Base-by-base conservation (phyloP, 2,113 vertebrate species). In the Elaphurus davidianus region DNA sequence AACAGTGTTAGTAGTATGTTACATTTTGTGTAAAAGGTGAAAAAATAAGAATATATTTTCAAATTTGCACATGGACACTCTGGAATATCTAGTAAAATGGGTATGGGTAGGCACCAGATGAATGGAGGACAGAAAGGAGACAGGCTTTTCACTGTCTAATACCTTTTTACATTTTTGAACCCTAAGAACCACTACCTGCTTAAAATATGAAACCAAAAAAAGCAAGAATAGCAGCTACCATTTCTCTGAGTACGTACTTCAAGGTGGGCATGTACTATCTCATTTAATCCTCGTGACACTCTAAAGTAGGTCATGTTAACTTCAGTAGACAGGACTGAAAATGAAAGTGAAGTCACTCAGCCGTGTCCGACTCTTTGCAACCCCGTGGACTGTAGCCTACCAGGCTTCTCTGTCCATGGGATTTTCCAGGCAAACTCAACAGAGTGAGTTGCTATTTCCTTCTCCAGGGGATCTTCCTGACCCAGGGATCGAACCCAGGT, bases 191-290 rank as follows among this genome's bases (percentile, higher is more conserved):
- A 91, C 64, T 82, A 85, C 19, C 27, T 94, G 59, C 13, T 92
- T 78, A 82, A 98, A 79, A 93, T 13, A 82, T 85, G n/a, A 97
- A 96, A 88, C n/a, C 1, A 86, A 84, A 96, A 91, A 71, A 8
- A 59, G 28, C 27, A 85, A 91, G 33, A 88, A 60, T 1, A 96
- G 60, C 36, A 91, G 10, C 78, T 59, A 81, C 30, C 36, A 67
- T 50, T 64, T 92, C 47, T 1, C 47, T n/a, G 28, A 85, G 23
- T 64, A 52, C 36, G 94, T 60, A 19, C 55, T 90, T 92, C 40
- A 76, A 90, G 33, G 52, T 84, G 27, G 11, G 83, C 45, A 52
- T n/a, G 12, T 78, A 57, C 83, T 52, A 83, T 90, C 85, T 92
- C 36, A 40, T 27, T 87, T 87, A 82, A 95, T 62, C 25, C 23